Evolutionary conservation across 2,888 invertebrate genomes (phyloP), one percentile per base, ranked within the genome.

Genomic region (Drosophila setosimentum): DNA sequence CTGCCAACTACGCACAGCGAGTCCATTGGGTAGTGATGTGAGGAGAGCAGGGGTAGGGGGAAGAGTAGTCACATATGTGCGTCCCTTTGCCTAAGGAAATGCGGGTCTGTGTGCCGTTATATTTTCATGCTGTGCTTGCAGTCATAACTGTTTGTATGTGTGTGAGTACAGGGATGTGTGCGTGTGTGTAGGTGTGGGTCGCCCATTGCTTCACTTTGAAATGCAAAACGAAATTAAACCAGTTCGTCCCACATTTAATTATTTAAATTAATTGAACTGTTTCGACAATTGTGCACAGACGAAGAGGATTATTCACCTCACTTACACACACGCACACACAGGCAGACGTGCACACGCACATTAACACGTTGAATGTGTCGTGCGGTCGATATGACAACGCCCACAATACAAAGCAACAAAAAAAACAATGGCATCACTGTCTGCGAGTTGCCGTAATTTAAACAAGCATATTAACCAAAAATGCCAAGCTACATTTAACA

Each of bases 231-330:
- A 86, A 88, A 88, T 86, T 86, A 86, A 88, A 88, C 83, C 86
- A 78, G 84, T 88, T 86, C 83, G 86, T 62, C 73, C 74, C 83
- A 81, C 84, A 79, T 87, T 84, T 87, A 84, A 87, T 87, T 89
- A 88, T 87, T 87, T 88, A 88, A 88, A 88, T 82, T 84, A 88
- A 88, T 87, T 88, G 84, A 87, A 88, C 76, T 87, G 89, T 87
- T 87, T 89, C 89, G 81, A 83, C 83, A 87, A 84, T 79, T 83
- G 76, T 58, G 60, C 62, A 53, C 50, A 61, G 50, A 55, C 57
- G 54, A 53, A 45, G 40, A 27, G 33, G 50, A 45, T 45, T 45
- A 45, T 24, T 45, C 24, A 45, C 45, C 58, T 53, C 35, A 65
- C 54, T 57, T 13, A 32, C 45, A 61, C 58, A 57, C 35, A 65